Evolutionary conservation across 2,888 invertebrate genomes (phyloP), one percentile per base, ranked within the genome.

Genomic region (Cryptosula pallasiana): DNA sequence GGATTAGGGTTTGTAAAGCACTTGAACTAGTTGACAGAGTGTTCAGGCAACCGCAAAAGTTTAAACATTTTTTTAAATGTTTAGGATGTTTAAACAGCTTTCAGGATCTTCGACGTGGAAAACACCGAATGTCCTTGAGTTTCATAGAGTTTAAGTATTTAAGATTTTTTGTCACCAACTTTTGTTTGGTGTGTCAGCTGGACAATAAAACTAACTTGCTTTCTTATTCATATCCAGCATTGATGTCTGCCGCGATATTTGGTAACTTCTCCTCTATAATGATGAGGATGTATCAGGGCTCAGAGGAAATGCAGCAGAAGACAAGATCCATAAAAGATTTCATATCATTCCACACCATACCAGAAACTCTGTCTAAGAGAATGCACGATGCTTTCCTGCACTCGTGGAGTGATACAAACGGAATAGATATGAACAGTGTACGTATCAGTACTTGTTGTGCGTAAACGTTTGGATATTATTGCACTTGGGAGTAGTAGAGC

Each of bases 221-320:
- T n/a, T n/a, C n/a, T n/a, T n/a, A n/a, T n/a, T 57, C 25, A 57
- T 25, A 69, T 77, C 2, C 78, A 84, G 84, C 84, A n/a, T 76
- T 85, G 54, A 79, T 85, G 79, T 84, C 83, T 75, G 85, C 85
- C 71, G 84, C 84, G 71, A 84, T 85, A 34, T 84, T 85, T 74
- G 85, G 85, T 71, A 85, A 84, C 81, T 84, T 85, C 20, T 84
- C 84, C 1, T 83, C 83, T 54, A 85, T 85, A 74, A 84, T 85
- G 84, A 76, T 85, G 75, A 74, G 84, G 32, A 76, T 85, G 70
- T 85, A 84, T 74, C 83, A 84, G 73, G 84, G 84, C 1, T 81
- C 83, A 0, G 84, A 85, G 75, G 84, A 85, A 74, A 83, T 82
- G 74, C 84, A 83, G 73, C 84, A 85, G 77, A 83, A 81, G 77